These are phyloP conservation scores for Aphidius ervi DNA, from an alignment of 1,140 invertebrate species.

Conservation along the genomic window DNA sequence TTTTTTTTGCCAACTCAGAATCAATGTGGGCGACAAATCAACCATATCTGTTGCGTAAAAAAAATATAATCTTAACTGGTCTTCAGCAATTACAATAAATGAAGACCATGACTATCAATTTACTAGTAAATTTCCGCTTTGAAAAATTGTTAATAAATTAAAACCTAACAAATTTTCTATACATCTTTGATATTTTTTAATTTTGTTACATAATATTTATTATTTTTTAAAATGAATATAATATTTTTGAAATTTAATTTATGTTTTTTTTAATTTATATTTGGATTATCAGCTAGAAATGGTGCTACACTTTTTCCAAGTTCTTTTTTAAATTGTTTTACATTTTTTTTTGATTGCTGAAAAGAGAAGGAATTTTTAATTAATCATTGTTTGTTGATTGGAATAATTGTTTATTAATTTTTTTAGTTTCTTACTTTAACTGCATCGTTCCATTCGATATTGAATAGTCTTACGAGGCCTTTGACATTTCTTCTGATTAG, in stretches of 20 bases:
- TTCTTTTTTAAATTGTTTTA: constrained; percentile 40
- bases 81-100: no score
- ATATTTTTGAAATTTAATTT: constrained; percentile 1
- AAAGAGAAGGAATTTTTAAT: neutral
- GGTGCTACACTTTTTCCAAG: constrained; percentile 41
- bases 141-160: neutral
- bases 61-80: neutral
- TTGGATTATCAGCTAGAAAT: constrained; percentile 45
- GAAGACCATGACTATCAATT: neutral
- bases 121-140: neutral
- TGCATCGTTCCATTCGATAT: constrained; percentile 54
- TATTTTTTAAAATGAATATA: neutral
- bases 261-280: constrained; percentile 32
- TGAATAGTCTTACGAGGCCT: constrained; percentile 50
- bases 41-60: neutral
- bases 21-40: neutral
- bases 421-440: neutral
- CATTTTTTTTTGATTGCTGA: constrained; percentile 42
- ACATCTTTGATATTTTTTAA: no score
- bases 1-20: neutral
- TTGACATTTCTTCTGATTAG: constrained; percentile 49
- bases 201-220: neutral
- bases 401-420: neutral
- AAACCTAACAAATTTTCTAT: no score
- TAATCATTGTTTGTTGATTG: neutral